Base-by-base conservation (phyloP, 2,113 vertebrate species). In the Neoarius graeffei region DNA sequence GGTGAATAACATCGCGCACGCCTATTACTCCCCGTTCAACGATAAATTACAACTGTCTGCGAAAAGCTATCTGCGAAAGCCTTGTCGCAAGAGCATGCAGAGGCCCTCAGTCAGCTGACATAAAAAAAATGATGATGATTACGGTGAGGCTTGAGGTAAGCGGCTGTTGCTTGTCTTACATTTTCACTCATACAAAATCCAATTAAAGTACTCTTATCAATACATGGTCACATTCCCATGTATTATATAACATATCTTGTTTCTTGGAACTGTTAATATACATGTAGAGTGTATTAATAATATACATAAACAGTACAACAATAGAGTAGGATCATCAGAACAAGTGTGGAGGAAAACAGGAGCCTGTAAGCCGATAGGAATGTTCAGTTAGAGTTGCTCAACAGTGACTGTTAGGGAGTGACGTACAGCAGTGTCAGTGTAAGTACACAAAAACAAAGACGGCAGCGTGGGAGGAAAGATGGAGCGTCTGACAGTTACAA, bases 341-440 rank as follows among this genome's bases (percentile, higher is more conserved):
- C 1, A 17, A 50, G 66, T 81, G 64, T 60, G 79, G 27, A 54
- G 15, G 66, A 59, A 71, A 56, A 8, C 48, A 50, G n/a, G 54
- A 66, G 35, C 80, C 35, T 79, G 50, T 88, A 82, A 87, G 54
- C 56, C 2, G 56, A 62, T 20, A 27, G 86, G 86, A 87, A 87
- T 87, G 64, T 87, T 87, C 59, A 60, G 80, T 83, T 87, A 52
- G 77, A 82, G 80, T 87, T 87, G 80, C 86, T 62, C 54, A 87
- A 87, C 80, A 30, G 56, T 62, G 67, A 74, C 67, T 73, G 67
- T 83, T 87, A 19, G 80, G 60, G 67, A 87, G 57, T 87, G 86
- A 87, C 79, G 67, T 83, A 84, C 59, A 60, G 74, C 59, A 88
- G 73, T 62, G 50, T 88, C 73, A 84, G 57, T 84, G 25, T 48